phyloP scores from a whole-genome alignment of 2,113 vertebrate species.

The Donacobius atricapilla region DNA sequence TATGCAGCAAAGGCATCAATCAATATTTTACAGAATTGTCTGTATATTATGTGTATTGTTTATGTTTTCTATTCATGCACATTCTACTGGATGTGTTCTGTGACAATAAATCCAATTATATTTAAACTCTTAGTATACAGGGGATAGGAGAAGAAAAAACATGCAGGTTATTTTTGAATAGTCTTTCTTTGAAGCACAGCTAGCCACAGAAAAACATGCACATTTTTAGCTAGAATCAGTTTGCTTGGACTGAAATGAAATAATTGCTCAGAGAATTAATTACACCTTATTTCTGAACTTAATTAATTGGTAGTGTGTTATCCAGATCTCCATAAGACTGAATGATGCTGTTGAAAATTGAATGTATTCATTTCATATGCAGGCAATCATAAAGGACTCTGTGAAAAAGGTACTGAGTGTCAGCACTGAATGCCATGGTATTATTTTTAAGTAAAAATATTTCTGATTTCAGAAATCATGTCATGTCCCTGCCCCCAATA shows the following conservation, averaged over 20 bases:
- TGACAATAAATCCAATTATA: not conserved
- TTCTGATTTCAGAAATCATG: not conserved
- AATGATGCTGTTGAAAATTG: not conserved
- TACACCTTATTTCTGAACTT: not conserved
- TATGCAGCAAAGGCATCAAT: not conserved
- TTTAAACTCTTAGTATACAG: not conserved
- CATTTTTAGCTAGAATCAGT: not conserved
- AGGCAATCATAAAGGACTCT: not conserved
- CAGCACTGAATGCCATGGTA: not conserved
- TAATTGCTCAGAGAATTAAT: not conserved
- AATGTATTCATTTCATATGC: not conserved
- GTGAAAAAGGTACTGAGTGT: not conserved
- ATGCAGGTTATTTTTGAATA: not conserved
- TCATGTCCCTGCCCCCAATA: not conserved
- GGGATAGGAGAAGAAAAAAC: not conserved
- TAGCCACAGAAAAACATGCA: not conserved
- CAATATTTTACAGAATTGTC: not conserved
- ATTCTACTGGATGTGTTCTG: not conserved
- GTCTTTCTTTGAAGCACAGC: not conserved
- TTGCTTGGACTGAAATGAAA: not conserved
- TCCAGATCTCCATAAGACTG: not conserved
- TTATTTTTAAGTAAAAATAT: not conserved
- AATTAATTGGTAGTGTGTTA: not conserved
- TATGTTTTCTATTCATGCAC: accelerated
- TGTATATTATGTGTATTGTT: not conserved